Percentiles rank a stretch among this genome's conserved stretches.
Conservation (phyloP, 1,140 invertebrate species). For the Drosophila repleta region DNA sequence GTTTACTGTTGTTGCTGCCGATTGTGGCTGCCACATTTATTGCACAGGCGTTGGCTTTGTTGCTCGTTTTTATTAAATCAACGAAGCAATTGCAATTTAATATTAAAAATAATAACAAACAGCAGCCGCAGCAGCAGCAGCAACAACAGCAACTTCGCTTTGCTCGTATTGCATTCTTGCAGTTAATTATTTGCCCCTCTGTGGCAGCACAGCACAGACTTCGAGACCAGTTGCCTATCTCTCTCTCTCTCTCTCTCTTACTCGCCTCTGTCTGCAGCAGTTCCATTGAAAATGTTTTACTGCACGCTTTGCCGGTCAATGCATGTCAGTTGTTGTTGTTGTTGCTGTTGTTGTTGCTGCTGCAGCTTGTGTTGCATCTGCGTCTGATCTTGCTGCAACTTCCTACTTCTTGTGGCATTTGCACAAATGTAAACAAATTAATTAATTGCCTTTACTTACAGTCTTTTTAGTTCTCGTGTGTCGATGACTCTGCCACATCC, state of each 20-base stretch:
- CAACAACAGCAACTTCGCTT: slow-evolving; percentile 44
- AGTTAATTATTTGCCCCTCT: slow-evolving; percentile 73
- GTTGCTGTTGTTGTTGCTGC: too few species aligned
- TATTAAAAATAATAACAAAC: slow-evolving; percentile 83
- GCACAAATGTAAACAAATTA: slow-evolving; percentile 79
- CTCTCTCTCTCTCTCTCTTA: background rate
- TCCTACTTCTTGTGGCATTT: slow-evolving; percentile 77
- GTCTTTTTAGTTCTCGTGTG: slow-evolving; percentile 49
- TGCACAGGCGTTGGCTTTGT: slow-evolving; percentile 69
- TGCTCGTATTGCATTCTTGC: slow-evolving; percentile 80
- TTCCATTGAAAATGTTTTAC: slow-evolving; percentile 82
- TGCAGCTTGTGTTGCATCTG: slow-evolving; percentile 66
- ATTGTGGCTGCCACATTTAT: slow-evolving; percentile 68
- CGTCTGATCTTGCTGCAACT: slow-evolving; percentile 79
- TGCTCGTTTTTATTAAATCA: slow-evolving; percentile 80
- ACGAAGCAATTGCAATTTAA: slow-evolving; percentile 83
- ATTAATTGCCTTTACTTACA: slow-evolving; percentile 78
- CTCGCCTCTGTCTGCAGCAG: slow-evolving; percentile 30
- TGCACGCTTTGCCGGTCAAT: slow-evolving; percentile 79
- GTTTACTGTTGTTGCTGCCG: slow-evolving; percentile 68
- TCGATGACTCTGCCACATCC: slow-evolving; percentile 33
- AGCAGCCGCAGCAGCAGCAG: slow-evolving; percentile 46
- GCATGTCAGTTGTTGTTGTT: slow-evolving; percentile 67
- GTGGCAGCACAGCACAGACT: slow-evolving; percentile 11
- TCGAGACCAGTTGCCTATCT: slow-evolving; percentile 52